These are phyloP conservation scores for Cirrhinus mrigala DNA, from an alignment of 2,797 vertebrate species.

Conservation along the genomic window DNA sequence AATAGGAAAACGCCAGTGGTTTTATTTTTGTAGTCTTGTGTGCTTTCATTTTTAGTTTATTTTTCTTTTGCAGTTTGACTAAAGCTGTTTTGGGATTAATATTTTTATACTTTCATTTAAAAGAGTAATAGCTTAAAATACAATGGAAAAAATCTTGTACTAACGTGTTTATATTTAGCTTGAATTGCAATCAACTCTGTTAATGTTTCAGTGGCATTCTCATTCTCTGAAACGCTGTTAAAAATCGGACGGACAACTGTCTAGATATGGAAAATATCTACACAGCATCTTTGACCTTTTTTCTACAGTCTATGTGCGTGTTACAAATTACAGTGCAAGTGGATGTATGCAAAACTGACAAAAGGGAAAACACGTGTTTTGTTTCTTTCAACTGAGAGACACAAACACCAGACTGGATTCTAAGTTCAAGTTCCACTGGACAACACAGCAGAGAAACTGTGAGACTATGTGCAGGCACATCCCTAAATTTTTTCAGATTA, in stretches of 20 bases:
- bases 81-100: not conserved
- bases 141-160: not conserved
- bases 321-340: not conserved
- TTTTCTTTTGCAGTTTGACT: not conserved
- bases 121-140: not conserved
- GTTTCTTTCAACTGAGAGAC: not conserved
- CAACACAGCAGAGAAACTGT: slow-evolving; percentile 9
- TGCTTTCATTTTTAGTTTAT: slow-evolving; percentile 1
- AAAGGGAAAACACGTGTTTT: not conserved
- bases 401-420: slow-evolving; percentile 1
- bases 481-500: not conserved
- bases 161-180: slow-evolving; percentile 5
- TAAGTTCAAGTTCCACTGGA: slow-evolving; percentile 7
- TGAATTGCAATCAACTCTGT: slow-evolving; percentile 10
- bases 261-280: not conserved
- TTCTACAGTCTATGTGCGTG: not conserved
- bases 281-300: not conserved
- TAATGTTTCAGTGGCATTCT: slow-evolving; percentile 11
- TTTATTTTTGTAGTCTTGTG: slow-evolving; percentile 18
- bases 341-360: not conserved
- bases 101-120: slow-evolving; percentile 17
- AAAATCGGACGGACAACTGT: not conserved
- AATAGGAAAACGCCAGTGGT: not conserved
- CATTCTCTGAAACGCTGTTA: not conserved
- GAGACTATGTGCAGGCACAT: slow-evolving; percentile 17